Evolutionary conservation across 2,888 invertebrate species (phyloP).

Genomic region (Epinotia bilunana): DNA sequence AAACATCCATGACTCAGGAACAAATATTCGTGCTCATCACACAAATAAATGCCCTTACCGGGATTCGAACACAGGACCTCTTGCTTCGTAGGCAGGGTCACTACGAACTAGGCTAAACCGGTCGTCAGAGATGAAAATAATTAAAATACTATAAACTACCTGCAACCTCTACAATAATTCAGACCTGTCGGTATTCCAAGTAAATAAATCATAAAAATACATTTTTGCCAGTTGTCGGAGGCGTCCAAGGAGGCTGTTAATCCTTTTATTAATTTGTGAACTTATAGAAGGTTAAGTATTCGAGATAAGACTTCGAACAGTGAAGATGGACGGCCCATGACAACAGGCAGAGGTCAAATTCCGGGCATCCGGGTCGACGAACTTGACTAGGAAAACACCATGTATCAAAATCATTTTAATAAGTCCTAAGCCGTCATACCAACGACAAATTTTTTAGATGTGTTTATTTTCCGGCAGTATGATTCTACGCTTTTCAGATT

Average conservation of each 20-base stretch:
- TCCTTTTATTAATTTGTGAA: constrained; percentile 31
- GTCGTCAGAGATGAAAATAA: no score
- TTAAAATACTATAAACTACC: not conserved
- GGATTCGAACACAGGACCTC: no score
- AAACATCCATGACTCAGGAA: no score
- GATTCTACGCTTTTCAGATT: not conserved
- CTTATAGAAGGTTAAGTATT: constrained; percentile 46
- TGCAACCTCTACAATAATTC: not conserved
- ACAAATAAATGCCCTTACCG: no score
- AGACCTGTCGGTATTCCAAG: not conserved
- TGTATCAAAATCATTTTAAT: constrained; percentile 4
- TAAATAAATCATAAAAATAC: not conserved
- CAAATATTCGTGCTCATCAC: no score
- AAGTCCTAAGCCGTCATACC: not conserved
- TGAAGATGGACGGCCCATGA: constrained; percentile 44
- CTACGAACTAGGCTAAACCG: no score
- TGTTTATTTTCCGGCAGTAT: not conserved
- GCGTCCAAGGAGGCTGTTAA: not conserved
- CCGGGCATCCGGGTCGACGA: constrained; percentile 68
- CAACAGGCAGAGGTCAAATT: constrained; percentile 54
- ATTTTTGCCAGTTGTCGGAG: not conserved
- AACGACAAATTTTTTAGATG: not conserved
- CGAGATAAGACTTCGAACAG: constrained; percentile 30
- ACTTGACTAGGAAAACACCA: constrained; percentile 53
- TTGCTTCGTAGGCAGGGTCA: no score